Base-by-base conservation (phyloP, 2,888 invertebrate species). In the Eupeodes latifasciatus region DNA sequence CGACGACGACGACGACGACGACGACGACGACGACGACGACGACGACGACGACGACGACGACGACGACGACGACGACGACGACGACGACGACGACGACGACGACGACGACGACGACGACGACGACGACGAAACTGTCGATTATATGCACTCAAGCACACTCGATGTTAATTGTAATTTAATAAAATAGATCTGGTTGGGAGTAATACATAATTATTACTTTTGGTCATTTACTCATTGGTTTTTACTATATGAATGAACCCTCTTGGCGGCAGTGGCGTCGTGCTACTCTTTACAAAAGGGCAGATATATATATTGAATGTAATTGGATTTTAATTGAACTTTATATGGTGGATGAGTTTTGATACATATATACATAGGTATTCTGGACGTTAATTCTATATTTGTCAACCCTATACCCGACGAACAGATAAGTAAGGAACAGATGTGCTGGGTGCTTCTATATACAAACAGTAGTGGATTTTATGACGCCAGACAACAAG, bases 251-350 rank as follows among this genome's bases (percentile, higher is more conserved):
- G 53, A 51, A n/a, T 79, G 40, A n/a, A 14, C 36, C 16, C 59
- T 9, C 10, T 4, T 9, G 19, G 19, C 5, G 4, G 0, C 55
- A 10, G 51, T 27, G 10, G 44, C 44, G 10, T 10, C 44, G 36
- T 62, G 10, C 40, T 34, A n/a, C 16, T 14, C n/a, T 10, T 5
- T n/a, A 44, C 27, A 12, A 27, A 59, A 67, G 27, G 19, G 75
- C 55, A 64, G 72, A 72, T 74, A 67, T 84, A 81, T 78, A 53
- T 74, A 84, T 84, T 81, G 81, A 77, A 67, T 88, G 67, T 88
- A 88, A 88, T 88, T 88, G 84, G 84, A 84, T 88, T 88, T 88
- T 84, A 88, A 88, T 88, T 88, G 84, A 88, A 88, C 83, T 77
- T 75, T 81, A 88, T 84, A 69, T 72, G 84, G 88, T 81, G 78